phyloP scores from a whole-genome alignment of 2,888 invertebrate genomes.

The Leptinotarsa juncta region DNA sequence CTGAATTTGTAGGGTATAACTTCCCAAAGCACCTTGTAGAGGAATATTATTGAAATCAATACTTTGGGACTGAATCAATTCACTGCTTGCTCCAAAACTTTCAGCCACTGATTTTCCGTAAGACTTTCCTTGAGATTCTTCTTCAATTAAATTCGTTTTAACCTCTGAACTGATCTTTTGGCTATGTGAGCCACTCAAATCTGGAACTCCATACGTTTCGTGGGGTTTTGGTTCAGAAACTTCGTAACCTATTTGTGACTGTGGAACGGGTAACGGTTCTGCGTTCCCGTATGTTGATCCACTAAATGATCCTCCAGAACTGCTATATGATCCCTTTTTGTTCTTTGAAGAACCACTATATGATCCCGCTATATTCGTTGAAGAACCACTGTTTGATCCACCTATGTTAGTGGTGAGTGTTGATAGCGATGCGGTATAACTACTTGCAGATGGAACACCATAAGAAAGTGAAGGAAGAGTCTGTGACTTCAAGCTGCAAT shows the following conservation, averaged over 20 bases:
- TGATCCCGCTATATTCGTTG: neutral
- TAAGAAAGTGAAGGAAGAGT: conserved; percentile 60
- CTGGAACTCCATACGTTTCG: conserved; percentile 52
- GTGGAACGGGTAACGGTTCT: conserved; percentile 39
- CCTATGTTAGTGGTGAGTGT: conserved; percentile 68
- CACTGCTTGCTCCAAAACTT: conserved; percentile 60
- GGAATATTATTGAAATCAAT: conserved; percentile 67
- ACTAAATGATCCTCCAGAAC: conserved; percentile 34
- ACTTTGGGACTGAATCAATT: conserved; percentile 62
- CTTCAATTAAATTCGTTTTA: conserved; percentile 49
- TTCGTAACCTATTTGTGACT: conserved; percentile 47
- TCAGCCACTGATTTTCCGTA: conserved; percentile 61
- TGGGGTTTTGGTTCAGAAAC: conserved; percentile 53
- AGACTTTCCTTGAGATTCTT: conserved; percentile 53
- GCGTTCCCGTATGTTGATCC: conserved; percentile 49
- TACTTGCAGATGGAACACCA: conserved; percentile 67
- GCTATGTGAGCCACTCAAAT: conserved; percentile 57
- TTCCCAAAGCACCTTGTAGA: conserved; percentile 71
- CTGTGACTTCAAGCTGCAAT: conserved; percentile 60
- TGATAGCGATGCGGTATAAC: conserved; percentile 69
- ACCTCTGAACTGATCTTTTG: conserved; percentile 53
- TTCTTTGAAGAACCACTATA: conserved; percentile 58
- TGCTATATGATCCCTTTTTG: conserved; percentile 65
- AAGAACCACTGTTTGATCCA: conserved; percentile 62
- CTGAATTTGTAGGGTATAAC: conserved; percentile 83